Conservation (phyloP, 2,888 invertebrate species). For the Ochlodes sylvanus region DNA sequence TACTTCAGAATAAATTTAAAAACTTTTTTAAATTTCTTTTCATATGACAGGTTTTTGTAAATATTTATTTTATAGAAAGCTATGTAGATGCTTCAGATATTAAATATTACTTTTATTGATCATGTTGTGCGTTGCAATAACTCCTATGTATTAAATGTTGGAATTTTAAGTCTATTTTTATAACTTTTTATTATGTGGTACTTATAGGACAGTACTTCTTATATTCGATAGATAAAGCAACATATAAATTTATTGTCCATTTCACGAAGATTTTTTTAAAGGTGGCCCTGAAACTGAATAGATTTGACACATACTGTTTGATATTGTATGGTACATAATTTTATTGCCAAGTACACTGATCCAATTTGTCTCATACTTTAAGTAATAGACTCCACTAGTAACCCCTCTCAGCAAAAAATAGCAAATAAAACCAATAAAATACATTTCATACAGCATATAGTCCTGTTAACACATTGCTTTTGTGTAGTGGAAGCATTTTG, state of each 20-base stretch:
- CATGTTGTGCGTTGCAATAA: slow-evolving; percentile 1
- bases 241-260: slow-evolving; percentile 11
- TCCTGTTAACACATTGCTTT: no score
- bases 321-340: no score
- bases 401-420: no score
- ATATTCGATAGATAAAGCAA: slow-evolving; percentile 4
- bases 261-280: background rate
- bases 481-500: no score
- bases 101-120: background rate
- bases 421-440: no score
- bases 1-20: no score
- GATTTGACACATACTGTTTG: background rate
- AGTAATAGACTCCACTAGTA: no score
- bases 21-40: no score
- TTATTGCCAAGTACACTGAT: no score
- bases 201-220: background rate
- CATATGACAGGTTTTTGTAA: background rate
- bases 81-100: background rate
- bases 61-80: background rate
- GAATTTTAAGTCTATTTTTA: background rate
- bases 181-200: background rate
- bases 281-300: background rate
- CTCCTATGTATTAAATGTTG: background rate
- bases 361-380: no score
- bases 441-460: no score